Percentiles rank a stretch among this genome's conserved stretches.
phyloP scores from a whole-genome alignment of 2,113 vertebrate genomes.

The Andinoacara biseriatus region DNA sequence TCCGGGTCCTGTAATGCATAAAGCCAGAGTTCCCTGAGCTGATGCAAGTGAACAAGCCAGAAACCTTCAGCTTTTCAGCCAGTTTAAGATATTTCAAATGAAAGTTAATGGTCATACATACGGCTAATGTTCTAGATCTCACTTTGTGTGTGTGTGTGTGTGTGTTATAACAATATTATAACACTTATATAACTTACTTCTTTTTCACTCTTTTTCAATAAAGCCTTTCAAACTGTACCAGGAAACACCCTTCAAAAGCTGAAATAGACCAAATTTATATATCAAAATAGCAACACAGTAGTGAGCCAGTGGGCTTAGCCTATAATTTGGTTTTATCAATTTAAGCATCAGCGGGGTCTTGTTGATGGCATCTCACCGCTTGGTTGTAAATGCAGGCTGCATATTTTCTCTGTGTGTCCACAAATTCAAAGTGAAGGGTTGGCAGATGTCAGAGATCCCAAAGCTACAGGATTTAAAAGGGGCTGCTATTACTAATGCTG shows the following conservation, averaged over 20 bases:
- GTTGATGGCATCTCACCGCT: conserved; percentile 1
- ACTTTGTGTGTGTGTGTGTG: no score
- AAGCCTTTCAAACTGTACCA: no score
- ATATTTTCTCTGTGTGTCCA: not conserved
- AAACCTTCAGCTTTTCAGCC: not conserved
- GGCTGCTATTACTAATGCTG: no score
- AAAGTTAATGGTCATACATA: no score
- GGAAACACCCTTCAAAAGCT: no score
- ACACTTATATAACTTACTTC: no score
- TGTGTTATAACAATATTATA: no score
- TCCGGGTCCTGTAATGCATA: not conserved
- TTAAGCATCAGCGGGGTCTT: conserved; percentile 1
- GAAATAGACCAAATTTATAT: no score
- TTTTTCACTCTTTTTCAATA: no score
- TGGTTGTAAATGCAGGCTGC: not conserved
- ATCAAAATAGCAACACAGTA: no score
- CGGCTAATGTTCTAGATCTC: no score
- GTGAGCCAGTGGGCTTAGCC: not conserved
- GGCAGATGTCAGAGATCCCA: conserved; percentile 11
- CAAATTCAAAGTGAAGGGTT: not conserved
- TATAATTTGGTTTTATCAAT: conserved; percentile 1
- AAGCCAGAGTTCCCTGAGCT: not conserved
- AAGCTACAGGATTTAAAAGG: not conserved
- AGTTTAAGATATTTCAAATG: no score
- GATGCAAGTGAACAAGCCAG: not conserved